Percentiles rank a stretch among this genome's conserved stretches.
Conservation (phyloP, 2,113 vertebrate genomes). For the Raphicerus campestris region DNA sequence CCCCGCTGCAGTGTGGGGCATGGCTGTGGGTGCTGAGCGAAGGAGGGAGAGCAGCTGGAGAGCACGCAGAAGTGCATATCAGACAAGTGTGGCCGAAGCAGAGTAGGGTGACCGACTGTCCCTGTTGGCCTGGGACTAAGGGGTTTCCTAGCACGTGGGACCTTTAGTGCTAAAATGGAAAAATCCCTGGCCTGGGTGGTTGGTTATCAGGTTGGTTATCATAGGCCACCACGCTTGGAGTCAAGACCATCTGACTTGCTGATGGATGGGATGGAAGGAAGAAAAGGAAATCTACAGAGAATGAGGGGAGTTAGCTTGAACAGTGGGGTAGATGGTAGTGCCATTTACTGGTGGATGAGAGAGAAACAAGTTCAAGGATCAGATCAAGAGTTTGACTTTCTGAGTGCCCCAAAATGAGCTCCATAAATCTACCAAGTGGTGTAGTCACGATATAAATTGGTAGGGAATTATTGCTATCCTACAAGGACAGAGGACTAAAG, state of each 20-base stretch:
- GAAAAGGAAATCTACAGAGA: background rate
- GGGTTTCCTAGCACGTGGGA: background rate
- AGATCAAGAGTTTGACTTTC: background rate
- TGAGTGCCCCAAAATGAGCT: background rate
- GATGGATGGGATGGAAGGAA: background rate
- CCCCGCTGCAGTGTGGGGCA: background rate
- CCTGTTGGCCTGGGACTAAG: background rate
- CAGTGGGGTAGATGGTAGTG: background rate
- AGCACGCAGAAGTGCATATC: rapidly evolving
- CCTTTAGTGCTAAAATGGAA: background rate
- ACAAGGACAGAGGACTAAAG: background rate
- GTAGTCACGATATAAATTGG: background rate
- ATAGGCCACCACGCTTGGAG: background rate
- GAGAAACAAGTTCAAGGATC: background rate
- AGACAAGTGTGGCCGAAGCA: background rate
- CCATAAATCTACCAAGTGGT: background rate
- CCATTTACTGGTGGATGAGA: background rate
- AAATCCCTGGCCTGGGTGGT: background rate
- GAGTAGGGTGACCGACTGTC: rapidly evolving
- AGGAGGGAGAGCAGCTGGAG: background rate
- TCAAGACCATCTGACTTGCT: background rate
- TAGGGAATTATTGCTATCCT: background rate
- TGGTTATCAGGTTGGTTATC: background rate
- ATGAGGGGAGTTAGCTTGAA: background rate
- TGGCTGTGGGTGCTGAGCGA: background rate